A percentile compares a stretch with the other conserved stretches of the same genome.
Conservation (phyloP, 2,113 vertebrate genomes). For the Anseranas semipalmata region DNA sequence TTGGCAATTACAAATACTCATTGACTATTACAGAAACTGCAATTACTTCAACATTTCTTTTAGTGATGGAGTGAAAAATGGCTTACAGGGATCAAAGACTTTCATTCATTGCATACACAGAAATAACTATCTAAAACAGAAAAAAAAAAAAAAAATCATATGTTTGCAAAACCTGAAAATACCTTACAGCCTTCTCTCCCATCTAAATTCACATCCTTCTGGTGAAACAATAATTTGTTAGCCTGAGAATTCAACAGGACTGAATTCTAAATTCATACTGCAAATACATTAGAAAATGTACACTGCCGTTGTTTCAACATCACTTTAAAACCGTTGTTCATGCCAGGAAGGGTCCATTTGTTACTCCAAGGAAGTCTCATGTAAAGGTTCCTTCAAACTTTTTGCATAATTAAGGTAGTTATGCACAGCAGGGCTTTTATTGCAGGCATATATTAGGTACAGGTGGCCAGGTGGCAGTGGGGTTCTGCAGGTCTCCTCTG, state of each 20-base stretch:
- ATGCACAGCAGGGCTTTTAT: not conserved
- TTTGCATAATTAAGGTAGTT: not conserved
- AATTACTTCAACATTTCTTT: slow-evolving; percentile 19
- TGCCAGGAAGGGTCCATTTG: not conserved
- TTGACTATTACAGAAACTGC: not conserved
- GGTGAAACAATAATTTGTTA: not conserved
- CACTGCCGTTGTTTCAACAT: not conserved
- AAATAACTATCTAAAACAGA: not conserved
- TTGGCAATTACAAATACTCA: not conserved
- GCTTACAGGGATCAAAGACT: not conserved
- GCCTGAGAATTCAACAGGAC: not conserved
- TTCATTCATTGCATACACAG: not conserved
- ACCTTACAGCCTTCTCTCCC: not conserved
- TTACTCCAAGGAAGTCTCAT: not conserved
- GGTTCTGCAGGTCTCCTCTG: not conserved
- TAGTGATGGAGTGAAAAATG: not conserved
- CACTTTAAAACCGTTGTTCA: not conserved
- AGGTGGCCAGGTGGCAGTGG: not conserved
- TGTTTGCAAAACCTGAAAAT: not conserved
- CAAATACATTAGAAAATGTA: not conserved
- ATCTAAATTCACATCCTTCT: not conserved
- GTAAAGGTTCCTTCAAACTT: not conserved
- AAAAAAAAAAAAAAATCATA: accelerated
- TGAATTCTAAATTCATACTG: not conserved
- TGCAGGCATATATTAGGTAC: not conserved